Base-by-base conservation (phyloP, 2,113 vertebrate genomes). In the Prinia subflava region DNA sequence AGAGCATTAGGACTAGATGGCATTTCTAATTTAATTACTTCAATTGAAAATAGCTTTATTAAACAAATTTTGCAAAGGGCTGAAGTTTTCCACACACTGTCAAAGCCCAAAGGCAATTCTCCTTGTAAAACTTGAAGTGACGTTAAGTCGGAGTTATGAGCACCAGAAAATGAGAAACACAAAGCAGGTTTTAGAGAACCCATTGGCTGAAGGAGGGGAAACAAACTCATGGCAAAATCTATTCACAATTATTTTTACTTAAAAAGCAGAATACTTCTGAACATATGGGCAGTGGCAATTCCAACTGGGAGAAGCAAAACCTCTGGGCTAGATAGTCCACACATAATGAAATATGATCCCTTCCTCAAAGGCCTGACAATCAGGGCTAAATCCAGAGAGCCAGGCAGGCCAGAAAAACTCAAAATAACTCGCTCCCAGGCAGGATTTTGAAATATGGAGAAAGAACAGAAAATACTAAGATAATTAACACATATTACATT, bases 11-110 rank as follows among this genome's bases (percentile, higher is more conserved):
- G 65, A 27, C 37, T 74, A 52, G 76, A 81, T 89, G 69, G 64
- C 62, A 92, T 90, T 94, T 87, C 88, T 59, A 55, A 42, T 68
- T 87, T 89, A 90, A 90, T 94, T 60, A 84, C 73, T 68, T 35
- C 83, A 78, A 73, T 13, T 90, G 60, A 53, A 94, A 90, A 89
- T 39, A 71, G 49, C 64, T 92, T 94, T 71, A 80, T 89, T 70
- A 93, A 95, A 78, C 44, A 64, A 78, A 46, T 86, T 67, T 59
- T 87, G 91, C 84, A 85, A 30, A 74, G 71, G 76, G 63, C 64
- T 83, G 2, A 81, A 81, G 39, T 87, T 87, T 93, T 94, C 86
- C 73, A 37, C 0, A 2, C 47, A 1, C 81, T 0, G 7, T 28
- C 83, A 39, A 49, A 97, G 83, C 92, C 76, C 3, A 2, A 89